Evolutionary conservation across 2,888 invertebrate genomes (phyloP).

Genomic region (Oxycera nigricornis): DNA sequence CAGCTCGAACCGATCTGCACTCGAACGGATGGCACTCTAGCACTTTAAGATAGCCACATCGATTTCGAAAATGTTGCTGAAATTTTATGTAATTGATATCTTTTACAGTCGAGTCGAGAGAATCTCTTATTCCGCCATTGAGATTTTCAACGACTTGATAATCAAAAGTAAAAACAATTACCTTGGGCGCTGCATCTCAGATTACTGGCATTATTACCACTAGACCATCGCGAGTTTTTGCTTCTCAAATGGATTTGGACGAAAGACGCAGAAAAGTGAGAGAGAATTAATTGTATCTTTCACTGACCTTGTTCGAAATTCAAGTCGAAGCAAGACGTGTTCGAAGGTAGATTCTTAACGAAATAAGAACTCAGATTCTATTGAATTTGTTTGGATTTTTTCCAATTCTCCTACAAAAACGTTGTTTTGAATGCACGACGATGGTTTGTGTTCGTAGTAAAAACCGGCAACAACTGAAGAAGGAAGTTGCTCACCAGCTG

Average conservation of each 20-base stretch:
- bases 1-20: slow-evolving; percentile 7
- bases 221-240: not conserved
- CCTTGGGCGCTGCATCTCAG: not conserved
- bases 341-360: too few species aligned
- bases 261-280: not conserved
- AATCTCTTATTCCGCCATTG: not conserved
- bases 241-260: not conserved
- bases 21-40: not conserved
- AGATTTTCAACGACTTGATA: not conserved
- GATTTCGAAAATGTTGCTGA: not conserved
- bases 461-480: too few species aligned
- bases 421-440: too few species aligned
- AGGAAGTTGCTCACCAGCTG: not conserved
- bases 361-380: too few species aligned
- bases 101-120: not conserved
- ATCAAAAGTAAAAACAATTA: slow-evolving; percentile 19
- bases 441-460: too few species aligned
- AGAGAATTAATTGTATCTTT: slow-evolving; percentile 39
- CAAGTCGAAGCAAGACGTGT: not conserved
- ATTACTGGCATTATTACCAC: not conserved
- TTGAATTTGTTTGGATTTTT: too few species aligned
- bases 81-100: slow-evolving; percentile 18
- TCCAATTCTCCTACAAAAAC: too few species aligned
- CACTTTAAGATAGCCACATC: not conserved
- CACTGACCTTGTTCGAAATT: slow-evolving; percentile 35